These are phyloP conservation scores for Lacanobia oleracea DNA, from an alignment of 2,888 invertebrate genomes.

Conservation along the genomic window DNA sequence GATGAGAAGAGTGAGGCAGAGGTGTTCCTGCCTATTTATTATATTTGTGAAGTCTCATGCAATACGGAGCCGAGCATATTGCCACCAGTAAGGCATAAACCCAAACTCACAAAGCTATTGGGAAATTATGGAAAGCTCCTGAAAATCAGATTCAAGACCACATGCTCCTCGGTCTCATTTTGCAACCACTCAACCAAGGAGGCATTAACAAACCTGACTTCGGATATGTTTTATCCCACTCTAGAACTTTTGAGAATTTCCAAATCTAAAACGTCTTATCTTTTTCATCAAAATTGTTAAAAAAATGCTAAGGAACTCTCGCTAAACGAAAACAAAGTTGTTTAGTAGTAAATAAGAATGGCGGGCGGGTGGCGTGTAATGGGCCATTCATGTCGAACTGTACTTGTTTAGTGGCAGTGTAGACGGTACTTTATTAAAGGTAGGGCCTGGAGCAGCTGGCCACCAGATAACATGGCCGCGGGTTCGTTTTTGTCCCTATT, in stretches of 20 bases:
- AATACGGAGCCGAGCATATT: no score
- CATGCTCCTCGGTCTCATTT: no score
- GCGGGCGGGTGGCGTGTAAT: slow-evolving; percentile 80
- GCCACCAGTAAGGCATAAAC: no score
- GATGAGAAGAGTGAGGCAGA: no score
- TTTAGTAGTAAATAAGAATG: slow-evolving; percentile 81
- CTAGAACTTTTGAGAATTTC: background rate
- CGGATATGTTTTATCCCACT: no score
- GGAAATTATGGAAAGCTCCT: background rate
- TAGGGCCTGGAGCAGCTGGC: slow-evolving; percentile 65
- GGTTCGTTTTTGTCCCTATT: slow-evolving; percentile 29
- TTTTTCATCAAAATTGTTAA: slow-evolving; percentile 8
- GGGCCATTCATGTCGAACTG: slow-evolving; percentile 77
- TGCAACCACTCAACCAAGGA: background rate
- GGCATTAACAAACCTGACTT: background rate
- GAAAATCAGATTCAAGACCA: background rate
- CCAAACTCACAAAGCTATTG: background rate
- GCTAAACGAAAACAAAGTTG: slow-evolving; percentile 72
- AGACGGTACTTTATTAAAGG: slow-evolving; percentile 72
- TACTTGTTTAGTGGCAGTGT: slow-evolving; percentile 69
- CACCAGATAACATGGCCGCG: slow-evolving; percentile 39
- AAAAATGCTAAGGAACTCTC: slow-evolving; percentile 62
- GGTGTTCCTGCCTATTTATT: no score
- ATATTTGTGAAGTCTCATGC: no score
- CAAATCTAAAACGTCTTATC: background rate